Conservation (phyloP, 35 echinoderm and acorn worm species). For the Anneissia japonica region DNA sequence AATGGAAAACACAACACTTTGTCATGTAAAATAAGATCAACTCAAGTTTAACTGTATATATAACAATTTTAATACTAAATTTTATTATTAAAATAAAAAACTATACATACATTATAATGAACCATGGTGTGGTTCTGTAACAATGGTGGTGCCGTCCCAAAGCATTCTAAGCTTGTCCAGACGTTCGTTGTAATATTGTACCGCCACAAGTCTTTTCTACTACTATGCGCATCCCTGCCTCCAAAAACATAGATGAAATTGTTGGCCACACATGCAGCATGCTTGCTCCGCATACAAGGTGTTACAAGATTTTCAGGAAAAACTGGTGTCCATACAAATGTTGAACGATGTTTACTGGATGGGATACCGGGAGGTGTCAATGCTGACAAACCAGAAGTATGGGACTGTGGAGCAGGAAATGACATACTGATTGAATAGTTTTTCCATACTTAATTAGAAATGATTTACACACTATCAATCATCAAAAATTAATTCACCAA, state of each 20-base stretch:
- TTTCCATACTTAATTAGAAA: too few species aligned
- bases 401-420: not conserved
- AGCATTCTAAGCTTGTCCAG: constrained; percentile 56
- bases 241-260: constrained; percentile 41
- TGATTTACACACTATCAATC: too few species aligned
- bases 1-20: not conserved
- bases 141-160: constrained; percentile 47
- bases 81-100: not conserved
- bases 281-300: constrained; percentile 31
- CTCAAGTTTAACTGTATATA: not conserved
- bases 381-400: not conserved
- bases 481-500: too few species aligned
- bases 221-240: constrained; percentile 39
- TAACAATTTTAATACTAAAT: not conserved
- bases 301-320: constrained; percentile 5
- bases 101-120: constrained; percentile 29
- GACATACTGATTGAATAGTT: too few species aligned
- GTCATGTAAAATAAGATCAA: not conserved
- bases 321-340: not conserved
- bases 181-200: constrained; percentile 36
- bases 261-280: constrained; percentile 38
- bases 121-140: constrained; percentile 69
- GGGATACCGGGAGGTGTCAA: not conserved
- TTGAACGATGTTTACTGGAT: not conserved
- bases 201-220: constrained; percentile 57